Evolutionary conservation across 2,888 invertebrate genomes (phyloP).

Genomic region (Gisinianus flammeolus): DNA sequence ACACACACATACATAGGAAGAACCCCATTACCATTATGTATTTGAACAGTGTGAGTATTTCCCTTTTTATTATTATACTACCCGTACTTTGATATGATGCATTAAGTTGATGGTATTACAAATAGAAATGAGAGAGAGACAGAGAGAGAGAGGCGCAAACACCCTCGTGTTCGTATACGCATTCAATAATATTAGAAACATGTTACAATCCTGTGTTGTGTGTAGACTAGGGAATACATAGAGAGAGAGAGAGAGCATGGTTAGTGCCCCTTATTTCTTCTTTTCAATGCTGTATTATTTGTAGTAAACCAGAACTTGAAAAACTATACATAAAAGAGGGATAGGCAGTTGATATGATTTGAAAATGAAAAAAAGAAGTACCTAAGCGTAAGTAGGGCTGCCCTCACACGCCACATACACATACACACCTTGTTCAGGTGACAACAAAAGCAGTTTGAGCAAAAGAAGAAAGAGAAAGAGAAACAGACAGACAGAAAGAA

Average conservation of each 20-base stretch:
- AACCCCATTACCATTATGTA: not conserved
- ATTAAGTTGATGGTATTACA: constrained; percentile 11
- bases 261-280: not conserved
- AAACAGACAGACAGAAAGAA: not conserved
- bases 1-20: not conserved
- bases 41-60: constrained; percentile 25
- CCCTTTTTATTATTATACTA: constrained; percentile 30
- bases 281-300: not conserved
- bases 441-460: constrained; percentile 25
- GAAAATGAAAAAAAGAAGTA: constrained; percentile 18
- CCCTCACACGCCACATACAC: constrained; percentile 19
- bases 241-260: constrained; percentile 4
- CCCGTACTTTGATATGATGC: constrained; percentile 22
- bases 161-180: not conserved
- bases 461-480: not conserved
- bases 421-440: constrained; percentile 30
- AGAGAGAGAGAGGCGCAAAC: too few species aligned
- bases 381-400: constrained; percentile 30
- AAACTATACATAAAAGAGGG: not conserved
- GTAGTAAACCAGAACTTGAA: not conserved
- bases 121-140: too few species aligned
- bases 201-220: not conserved
- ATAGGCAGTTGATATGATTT: constrained; percentile 21
- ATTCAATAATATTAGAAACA: constrained; percentile 11
- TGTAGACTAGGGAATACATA: not conserved